These are phyloP conservation scores for Drosophila basisetae DNA, from an alignment of 2,888 invertebrate species.

Conservation along the genomic window DNA sequence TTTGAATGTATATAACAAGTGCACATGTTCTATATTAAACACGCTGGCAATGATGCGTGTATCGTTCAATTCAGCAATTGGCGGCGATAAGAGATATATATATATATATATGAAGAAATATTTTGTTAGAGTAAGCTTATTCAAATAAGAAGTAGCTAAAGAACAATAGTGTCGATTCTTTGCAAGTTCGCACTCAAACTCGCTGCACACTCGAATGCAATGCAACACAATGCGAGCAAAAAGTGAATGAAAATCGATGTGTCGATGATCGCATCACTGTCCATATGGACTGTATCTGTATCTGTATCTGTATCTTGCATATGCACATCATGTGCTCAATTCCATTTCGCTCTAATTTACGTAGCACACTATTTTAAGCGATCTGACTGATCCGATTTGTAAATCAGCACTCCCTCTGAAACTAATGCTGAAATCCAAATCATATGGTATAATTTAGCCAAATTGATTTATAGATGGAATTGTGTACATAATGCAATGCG, in stretches of 20 bases:
- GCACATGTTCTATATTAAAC: conserved; percentile 12
- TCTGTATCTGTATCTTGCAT: neutral
- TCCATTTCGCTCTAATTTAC: neutral
- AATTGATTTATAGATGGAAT: conserved; percentile 1
- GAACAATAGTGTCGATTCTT: neutral
- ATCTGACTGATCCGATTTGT: neutral
- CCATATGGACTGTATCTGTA: neutral
- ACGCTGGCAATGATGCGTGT: neutral
- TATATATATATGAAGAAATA: conserved; percentile 22
- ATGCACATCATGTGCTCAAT: neutral
- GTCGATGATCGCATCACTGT: neutral
- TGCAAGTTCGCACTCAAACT: neutral
- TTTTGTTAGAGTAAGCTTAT: conserved; percentile 35
- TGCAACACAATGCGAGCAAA: neutral
- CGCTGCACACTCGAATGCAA: neutral
- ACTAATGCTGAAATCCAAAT: conserved; percentile 13
- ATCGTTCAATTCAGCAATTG: neutral
- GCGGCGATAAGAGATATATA: neutral
- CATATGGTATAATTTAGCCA: neutral
- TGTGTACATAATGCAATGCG: neutral
- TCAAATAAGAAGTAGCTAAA: conserved; percentile 20
- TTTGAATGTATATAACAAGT: conserved; percentile 7
- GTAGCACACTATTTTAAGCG: conserved; percentile 1
- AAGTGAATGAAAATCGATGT: neutral
- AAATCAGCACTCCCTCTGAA: neutral